These are phyloP conservation scores for Dryobota labecula DNA, from an alignment of 2,888 invertebrate species.

Conservation along the genomic window DNA sequence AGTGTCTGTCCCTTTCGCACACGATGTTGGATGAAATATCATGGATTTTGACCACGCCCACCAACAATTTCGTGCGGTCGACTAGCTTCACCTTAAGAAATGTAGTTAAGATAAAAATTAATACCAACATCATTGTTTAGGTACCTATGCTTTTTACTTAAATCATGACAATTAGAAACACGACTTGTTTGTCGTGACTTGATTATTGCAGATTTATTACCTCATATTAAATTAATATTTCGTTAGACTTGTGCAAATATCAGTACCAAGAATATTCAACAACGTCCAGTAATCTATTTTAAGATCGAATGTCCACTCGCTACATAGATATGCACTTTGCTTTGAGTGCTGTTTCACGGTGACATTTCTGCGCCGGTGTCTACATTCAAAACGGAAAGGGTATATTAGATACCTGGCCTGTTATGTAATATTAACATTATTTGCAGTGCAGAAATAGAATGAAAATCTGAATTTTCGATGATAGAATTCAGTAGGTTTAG, in stretches of 20 bases:
- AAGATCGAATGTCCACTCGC: slow-evolving; percentile 67
- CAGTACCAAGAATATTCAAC: slow-evolving; percentile 51
- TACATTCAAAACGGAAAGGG: slow-evolving; percentile 45
- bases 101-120: not conserved
- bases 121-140: not conserved
- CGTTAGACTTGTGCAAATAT: slow-evolving; percentile 50
- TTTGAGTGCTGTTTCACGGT: slow-evolving; percentile 68
- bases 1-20: too few relatives aligned
- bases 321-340: slow-evolving; percentile 76
- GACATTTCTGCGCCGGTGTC: slow-evolving; percentile 65
- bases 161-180: slow-evolving; percentile 16
- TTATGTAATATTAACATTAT: slow-evolving; percentile 17
- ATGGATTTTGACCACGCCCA: too few relatives aligned
- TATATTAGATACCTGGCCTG: slow-evolving; percentile 13
- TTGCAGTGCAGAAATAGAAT: slow-evolving; percentile 18
- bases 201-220: slow-evolving; percentile 39
- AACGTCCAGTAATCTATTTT: slow-evolving; percentile 66
- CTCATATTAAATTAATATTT: slow-evolving; percentile 46
- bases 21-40: too few relatives aligned
- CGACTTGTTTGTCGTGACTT: slow-evolving; percentile 31
- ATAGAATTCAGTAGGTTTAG: not conserved
- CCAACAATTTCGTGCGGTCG: too few relatives aligned
- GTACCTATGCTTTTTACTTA: not conserved
- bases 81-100: too few relatives aligned
- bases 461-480: not conserved